These are phyloP conservation scores for Harpagus bidentatus DNA, from an alignment of 2,113 vertebrate species.

Conservation along the genomic window DNA sequence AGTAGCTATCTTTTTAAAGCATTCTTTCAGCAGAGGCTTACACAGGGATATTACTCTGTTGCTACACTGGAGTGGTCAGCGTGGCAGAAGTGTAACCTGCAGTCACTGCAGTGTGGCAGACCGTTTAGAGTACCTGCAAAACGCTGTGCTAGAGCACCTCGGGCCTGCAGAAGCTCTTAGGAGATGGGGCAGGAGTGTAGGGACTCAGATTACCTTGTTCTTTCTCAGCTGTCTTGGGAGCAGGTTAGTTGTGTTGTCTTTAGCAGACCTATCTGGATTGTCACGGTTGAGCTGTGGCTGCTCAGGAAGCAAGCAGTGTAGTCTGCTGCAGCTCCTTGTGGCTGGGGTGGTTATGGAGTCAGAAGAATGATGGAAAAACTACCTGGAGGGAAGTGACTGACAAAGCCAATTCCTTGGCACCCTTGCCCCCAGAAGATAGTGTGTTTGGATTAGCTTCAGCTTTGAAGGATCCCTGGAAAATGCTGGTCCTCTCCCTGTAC, in stretches of 20 bases:
- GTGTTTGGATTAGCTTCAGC: neutral
- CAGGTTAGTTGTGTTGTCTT: neutral
- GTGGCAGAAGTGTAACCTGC: neutral
- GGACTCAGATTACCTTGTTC: too few relatives aligned
- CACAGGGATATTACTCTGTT: neutral
- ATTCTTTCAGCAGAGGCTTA: neutral
- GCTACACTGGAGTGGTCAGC: neutral
- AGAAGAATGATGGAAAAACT: neutral
- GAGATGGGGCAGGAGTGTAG: neutral
- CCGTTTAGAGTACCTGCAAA: too few relatives aligned
- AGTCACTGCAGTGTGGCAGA: too few relatives aligned
- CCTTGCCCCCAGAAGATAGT: neutral
- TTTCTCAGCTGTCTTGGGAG: neutral
- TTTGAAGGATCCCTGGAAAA: neutral
- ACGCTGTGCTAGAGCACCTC: accelerated
- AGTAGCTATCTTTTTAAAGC: neutral
- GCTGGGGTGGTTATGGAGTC: accelerated
- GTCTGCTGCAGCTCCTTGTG: neutral
- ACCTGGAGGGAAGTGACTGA: neutral
- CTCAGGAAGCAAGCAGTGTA: neutral
- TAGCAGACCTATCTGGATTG: neutral
- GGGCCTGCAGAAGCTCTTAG: neutral
- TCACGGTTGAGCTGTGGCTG: neutral
- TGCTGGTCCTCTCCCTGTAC: neutral
- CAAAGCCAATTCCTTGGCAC: neutral